A percentile compares a stretch with the other conserved stretches of the same genome.
Evolutionary conservation across 2,888 invertebrate species (phyloP).

Genomic region (Cataglyphis livida): DNA sequence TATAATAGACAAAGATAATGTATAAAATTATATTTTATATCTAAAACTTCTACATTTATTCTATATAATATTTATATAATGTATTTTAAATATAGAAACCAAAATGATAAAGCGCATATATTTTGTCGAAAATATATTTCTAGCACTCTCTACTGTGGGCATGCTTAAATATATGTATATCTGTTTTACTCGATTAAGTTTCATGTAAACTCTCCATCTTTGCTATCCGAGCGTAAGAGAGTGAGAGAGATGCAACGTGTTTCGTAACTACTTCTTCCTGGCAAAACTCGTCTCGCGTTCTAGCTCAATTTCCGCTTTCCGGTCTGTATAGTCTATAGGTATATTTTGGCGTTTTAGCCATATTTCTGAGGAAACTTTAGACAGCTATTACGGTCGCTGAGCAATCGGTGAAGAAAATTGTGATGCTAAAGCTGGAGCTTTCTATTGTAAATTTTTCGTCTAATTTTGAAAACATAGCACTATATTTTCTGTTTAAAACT

Average conservation of each 20-base stretch:
- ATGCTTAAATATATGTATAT: constrained; percentile 39
- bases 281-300: constrained; percentile 65
- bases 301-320: constrained; percentile 72
- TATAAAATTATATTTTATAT: neutral
- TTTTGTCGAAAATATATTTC: neutral
- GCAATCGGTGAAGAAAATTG: constrained; percentile 48
- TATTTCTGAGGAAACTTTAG: constrained; percentile 46
- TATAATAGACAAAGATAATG: neutral
- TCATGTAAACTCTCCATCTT: constrained; percentile 57
- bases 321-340: constrained; percentile 56
- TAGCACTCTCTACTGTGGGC: neutral
- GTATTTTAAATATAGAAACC: neutral
- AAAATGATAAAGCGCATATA: neutral
- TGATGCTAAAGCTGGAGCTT: constrained; percentile 35
- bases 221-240: constrained; percentile 1
- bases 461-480: constrained; percentile 26
- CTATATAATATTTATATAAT: neutral
- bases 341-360: constrained; percentile 54
- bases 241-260: constrained; percentile 51
- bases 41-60: neutral
- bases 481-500: neutral
- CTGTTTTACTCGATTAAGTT: constrained; percentile 66
- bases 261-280: constrained; percentile 64
- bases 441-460: constrained; percentile 28
- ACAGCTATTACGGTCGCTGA: constrained; percentile 43